Conservation (phyloP, 2,888 invertebrate genomes). For the Tipula confusa region DNA sequence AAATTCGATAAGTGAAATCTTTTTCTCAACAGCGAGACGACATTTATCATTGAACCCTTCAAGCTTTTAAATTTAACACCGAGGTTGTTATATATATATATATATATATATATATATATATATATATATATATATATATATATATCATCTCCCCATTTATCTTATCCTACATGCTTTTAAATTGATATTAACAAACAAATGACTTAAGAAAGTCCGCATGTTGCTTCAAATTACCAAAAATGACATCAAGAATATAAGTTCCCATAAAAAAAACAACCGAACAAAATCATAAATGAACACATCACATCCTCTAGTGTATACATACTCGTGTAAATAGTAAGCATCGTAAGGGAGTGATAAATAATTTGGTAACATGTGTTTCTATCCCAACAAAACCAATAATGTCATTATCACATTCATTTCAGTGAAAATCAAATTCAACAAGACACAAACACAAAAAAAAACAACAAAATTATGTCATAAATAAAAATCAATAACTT, state of each 20-base stretch:
- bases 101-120: no score
- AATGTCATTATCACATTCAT: neutral
- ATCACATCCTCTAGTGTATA: neutral
- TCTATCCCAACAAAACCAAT: neutral
- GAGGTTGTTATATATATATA: no score
- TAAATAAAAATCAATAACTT: neutral
- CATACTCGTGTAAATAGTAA: neutral
- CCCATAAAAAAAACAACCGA: neutral
- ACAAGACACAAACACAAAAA: neutral
- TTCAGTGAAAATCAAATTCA: neutral
- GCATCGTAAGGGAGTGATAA: neutral
- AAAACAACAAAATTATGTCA: neutral
- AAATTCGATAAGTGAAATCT: no score
- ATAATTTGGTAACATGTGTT: slow-evolving; percentile 7
- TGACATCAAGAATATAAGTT: neutral
- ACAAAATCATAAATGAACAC: neutral
- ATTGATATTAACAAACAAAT: neutral
- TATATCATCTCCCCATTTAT: neutral
- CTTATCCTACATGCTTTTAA: neutral
- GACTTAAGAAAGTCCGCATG: neutral
- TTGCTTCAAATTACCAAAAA: neutral
- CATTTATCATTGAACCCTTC: no score
- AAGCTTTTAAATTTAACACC: no score
- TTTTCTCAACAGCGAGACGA: no score
- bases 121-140: no score